Conservation (phyloP, 2,888 invertebrate genomes). For the Limnephilus rhombicus region DNA sequence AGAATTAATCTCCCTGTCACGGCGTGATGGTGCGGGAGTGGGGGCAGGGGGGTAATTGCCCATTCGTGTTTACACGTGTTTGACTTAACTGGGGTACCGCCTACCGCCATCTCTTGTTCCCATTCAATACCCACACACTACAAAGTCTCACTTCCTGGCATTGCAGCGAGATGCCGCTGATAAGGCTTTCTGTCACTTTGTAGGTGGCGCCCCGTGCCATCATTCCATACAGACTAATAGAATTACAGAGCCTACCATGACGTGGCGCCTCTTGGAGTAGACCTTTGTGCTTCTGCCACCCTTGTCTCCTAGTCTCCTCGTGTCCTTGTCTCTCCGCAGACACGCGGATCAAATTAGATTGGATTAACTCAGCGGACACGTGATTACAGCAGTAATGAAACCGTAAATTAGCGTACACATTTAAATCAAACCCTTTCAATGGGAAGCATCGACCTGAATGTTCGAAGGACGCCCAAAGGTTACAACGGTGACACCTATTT, state of each 20-base stretch:
- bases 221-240: neutral
- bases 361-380: constrained; percentile 8
- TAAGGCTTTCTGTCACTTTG: neutral
- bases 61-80: constrained; percentile 36
- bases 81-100: neutral
- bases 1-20: constrained; percentile 20
- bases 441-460: neutral
- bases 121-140: neutral
- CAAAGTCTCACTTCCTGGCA: neutral
- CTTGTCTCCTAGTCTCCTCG: neutral
- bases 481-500: neutral
- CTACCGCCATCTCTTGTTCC: neutral
- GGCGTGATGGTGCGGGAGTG: neutral
- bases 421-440: neutral
- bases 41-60: constrained; percentile 7
- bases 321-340: constrained; percentile 3
- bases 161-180: neutral
- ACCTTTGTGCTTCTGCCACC: neutral
- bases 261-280: constrained; percentile 16
- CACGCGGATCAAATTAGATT: constrained; percentile 19
- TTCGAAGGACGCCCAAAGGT: neutral
- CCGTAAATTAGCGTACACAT: neutral
- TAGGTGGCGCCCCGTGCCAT: neutral
- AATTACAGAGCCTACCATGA: neutral
- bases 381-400: neutral